phyloP scores from a whole-genome alignment of 1,140 invertebrate genomes.

The Dreissena rostriformis region DNA sequence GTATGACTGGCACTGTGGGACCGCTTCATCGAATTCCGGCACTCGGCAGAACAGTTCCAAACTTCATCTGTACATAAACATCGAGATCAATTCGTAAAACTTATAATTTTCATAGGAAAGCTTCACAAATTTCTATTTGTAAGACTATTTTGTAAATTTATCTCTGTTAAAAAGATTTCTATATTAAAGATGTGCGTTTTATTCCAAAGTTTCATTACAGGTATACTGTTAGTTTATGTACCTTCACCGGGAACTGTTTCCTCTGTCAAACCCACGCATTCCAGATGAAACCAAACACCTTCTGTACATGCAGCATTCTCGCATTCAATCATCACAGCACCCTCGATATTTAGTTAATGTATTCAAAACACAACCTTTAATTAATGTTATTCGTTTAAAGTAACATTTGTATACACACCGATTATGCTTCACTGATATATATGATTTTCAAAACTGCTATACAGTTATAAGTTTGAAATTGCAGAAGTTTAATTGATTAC shows the following conservation, averaged over 20 bases:
- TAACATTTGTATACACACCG: too few relatives aligned
- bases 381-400: too few relatives aligned
- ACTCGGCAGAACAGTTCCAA: conserved; percentile 9
- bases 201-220: neutral
- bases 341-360: too few relatives aligned
- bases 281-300: conserved; percentile 25
- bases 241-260: conserved; percentile 2
- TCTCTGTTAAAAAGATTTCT: neutral
- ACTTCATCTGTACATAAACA: conserved; percentile 10
- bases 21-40: neutral
- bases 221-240: neutral
- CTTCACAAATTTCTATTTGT: neutral
- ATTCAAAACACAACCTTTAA: too few relatives aligned
- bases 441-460: too few relatives aligned
- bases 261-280: conserved; percentile 12
- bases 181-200: neutral
- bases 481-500: too few relatives aligned
- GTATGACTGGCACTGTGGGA: neutral
- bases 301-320: neutral
- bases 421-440: too few relatives aligned
- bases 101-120: neutral
- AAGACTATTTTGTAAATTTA: neutral
- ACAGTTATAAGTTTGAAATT: too few relatives aligned
- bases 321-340: conserved; percentile 27
- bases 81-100: too few relatives aligned